A percentile compares a stretch with the other conserved stretches of the same genome.
Evolutionary conservation across 2,113 vertebrate species (phyloP).

Genomic region (Hyaena hyaena): DNA sequence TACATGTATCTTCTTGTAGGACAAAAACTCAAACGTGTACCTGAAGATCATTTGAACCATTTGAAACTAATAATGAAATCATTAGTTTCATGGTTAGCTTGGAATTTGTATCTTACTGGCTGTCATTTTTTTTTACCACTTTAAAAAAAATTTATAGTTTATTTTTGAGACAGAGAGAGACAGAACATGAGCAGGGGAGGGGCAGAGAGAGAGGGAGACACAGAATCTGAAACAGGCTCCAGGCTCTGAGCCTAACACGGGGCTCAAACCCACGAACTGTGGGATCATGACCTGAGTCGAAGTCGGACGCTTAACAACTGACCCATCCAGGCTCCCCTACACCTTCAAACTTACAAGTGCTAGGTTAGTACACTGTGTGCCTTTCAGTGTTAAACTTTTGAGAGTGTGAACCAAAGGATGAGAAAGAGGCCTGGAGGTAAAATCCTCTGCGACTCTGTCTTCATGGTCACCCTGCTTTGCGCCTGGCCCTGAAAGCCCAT

Average conservation of each 20-base stretch:
- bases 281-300: no score
- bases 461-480: neutral
- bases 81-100: conserved; percentile 19
- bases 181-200: no score
- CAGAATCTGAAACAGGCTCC: no score
- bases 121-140: neutral
- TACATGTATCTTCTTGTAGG: neutral
- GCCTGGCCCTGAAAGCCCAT: neutral
- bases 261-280: no score
- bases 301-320: no score
- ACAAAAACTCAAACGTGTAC: neutral
- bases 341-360: neutral
- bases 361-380: neutral
- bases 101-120: neutral
- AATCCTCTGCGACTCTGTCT: neutral
- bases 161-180: no score
- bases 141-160: no score
- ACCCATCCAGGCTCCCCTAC: no score
- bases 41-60: neutral
- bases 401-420: neutral
- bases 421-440: neutral
- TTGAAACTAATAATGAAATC: neutral
- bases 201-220: no score
- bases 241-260: no score
- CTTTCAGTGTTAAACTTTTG: neutral